Evolutionary conservation across 92 coral and sea anemone species (phyloP), one percentile per base, ranked within the genome.

Genomic region (Phenganax stokvisi): DNA sequence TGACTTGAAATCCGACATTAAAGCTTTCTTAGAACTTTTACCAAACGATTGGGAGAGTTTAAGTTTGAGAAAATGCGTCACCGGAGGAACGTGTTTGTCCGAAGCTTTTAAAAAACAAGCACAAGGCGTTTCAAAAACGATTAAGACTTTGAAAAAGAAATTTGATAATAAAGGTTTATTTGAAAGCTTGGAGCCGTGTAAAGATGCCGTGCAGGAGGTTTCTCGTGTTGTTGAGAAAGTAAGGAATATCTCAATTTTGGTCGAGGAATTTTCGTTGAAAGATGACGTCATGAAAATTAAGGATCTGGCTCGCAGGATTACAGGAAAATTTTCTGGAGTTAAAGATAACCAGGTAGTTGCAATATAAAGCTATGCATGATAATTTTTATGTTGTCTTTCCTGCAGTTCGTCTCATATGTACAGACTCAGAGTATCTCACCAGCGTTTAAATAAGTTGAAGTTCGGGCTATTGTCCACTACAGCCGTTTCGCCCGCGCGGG

Each of bases 101-200:
- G 89, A 92, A 67, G 87, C 89, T 17, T 94, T 94, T 56, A 88
- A 87, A 29, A 85, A 88, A 57, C 98, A 94, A 87, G 98, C 92
- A 2, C 90, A 87, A 51, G 89, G 81, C 31, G 79, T 94, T 20
- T 88, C 90, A 68, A 89, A 87, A 54, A 91, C 88, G 56, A 72
- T 85, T 3, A 88, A 87, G 25, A 77, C 75, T 30, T 71, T 92
- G 53, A 88, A 85, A 79, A 75, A 71, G 53, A 84, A 78, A 25
- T 82, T 86, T 60, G 69, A 67, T 61, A 87, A 92, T 25, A 91
- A 92, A 89, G 97, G 90, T 29, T 92, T 88, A 65, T 89, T 92
- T 27, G 90, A 85, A 51, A 89, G 87, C 89, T 85, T 89, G 60
- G 85, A 90, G 30, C 87, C 92, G 8, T 96, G 99, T 76, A 54